Evolutionary conservation across 30 jellyfish, hydroid and myxozoan genomes (phyloP).

Genomic region (Rhopilema esculentum): DNA sequence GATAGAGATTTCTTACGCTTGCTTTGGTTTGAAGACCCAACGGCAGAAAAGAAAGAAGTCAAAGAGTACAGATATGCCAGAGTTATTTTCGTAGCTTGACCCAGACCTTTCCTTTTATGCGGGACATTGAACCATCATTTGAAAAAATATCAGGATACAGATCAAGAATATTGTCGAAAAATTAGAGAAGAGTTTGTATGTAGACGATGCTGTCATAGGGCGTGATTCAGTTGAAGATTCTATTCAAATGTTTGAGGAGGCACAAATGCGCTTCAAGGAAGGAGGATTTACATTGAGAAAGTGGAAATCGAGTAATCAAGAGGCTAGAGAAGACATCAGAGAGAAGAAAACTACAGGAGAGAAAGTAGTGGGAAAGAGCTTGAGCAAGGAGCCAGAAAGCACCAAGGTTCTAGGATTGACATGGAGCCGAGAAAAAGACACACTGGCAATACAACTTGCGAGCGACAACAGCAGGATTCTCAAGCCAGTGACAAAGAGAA

Average conservation of each 20-base stretch:
- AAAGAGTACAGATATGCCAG: neutral
- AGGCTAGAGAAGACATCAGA: slow-evolving; percentile 3
- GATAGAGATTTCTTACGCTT: slow-evolving; percentile 60
- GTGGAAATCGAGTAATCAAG: slow-evolving; percentile 37
- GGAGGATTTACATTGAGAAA: slow-evolving; percentile 38
- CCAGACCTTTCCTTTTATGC: slow-evolving; percentile 12
- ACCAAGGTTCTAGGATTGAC: slow-evolving; percentile 33
- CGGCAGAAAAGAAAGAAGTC: neutral
- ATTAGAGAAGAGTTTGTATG: slow-evolving; percentile 9
- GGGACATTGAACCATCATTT: slow-evolving; percentile 37
- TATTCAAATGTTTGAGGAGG: neutral
- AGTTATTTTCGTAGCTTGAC: slow-evolving; percentile 16
- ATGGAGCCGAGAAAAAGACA: slow-evolving; percentile 42
- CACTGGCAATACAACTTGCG: slow-evolving; percentile 28
- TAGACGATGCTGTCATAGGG: slow-evolving; percentile 22
- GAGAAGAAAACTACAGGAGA: too few relatives aligned
- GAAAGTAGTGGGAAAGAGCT: neutral
- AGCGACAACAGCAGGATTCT: neutral
- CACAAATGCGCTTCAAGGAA: neutral
- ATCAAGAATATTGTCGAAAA: slow-evolving; percentile 33
- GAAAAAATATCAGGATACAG: slow-evolving; percentile 17
- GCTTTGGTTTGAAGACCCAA: slow-evolving; percentile 40
- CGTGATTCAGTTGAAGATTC: too few relatives aligned
- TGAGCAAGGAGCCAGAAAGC: neutral
- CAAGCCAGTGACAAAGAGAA: slow-evolving; percentile 15